Conservation (phyloP, 2,113 vertebrate genomes). For the Elgaria multicarinata region DNA sequence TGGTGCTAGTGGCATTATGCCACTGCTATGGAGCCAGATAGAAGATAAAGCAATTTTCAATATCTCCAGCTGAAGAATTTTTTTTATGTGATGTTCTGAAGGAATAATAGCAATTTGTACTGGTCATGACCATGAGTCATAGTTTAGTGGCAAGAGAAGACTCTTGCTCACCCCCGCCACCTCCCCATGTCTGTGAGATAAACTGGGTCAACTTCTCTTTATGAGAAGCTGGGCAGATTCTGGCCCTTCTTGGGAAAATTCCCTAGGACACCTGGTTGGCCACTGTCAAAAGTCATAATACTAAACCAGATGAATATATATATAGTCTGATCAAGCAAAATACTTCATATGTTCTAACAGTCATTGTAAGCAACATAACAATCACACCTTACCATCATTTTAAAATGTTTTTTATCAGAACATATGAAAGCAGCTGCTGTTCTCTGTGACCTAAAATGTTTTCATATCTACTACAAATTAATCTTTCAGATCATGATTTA, state of each 20-base stretch:
- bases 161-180: too few relatives aligned
- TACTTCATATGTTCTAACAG: background rate
- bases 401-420: background rate
- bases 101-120: too few relatives aligned
- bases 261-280: background rate
- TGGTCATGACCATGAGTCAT: too few relatives aligned
- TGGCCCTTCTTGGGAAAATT: background rate
- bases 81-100: too few relatives aligned
- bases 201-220: background rate
- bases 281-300: background rate
- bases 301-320: background rate
- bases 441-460: background rate
- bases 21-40: too few relatives aligned
- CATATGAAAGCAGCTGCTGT: background rate
- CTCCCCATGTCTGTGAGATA: too few relatives aligned
- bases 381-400: background rate
- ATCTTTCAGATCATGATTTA: background rate
- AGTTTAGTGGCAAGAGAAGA: too few relatives aligned
- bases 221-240: background rate
- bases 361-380: background rate
- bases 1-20: too few relatives aligned
- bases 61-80: too few relatives aligned
- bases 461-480: background rate
- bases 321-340: background rate
- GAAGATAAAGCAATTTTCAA: too few relatives aligned